Evolutionary conservation across 2,113 vertebrate genomes (phyloP).

Genomic region (Merops nubicus): DNA sequence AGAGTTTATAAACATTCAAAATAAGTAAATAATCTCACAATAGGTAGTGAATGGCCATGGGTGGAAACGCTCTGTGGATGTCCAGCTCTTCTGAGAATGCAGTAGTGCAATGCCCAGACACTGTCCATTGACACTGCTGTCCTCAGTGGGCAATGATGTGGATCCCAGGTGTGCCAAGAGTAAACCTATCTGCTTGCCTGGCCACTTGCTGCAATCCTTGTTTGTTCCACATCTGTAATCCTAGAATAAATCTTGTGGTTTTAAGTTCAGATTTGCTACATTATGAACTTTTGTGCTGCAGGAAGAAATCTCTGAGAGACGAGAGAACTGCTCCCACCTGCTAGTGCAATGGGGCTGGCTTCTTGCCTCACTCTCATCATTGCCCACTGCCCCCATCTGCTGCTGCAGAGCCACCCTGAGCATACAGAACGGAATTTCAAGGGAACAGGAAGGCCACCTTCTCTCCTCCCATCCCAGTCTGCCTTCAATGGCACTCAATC

Average conservation of each 20-base stretch:
- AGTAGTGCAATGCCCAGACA: neutral
- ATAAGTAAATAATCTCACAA: constrained; percentile 61
- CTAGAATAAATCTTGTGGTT: neutral
- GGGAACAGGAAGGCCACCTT: neutral
- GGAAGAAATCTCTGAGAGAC: neutral
- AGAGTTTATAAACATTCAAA: constrained; percentile 55
- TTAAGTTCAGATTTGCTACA: neutral
- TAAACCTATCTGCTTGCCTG: neutral
- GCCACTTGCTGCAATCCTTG: neutral
- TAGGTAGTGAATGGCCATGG: neutral
- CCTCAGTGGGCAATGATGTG: neutral
- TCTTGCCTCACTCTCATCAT: fast-evolving
- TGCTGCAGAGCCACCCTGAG: neutral
- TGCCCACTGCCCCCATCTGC: fast-evolving
- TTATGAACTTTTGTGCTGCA: neutral
- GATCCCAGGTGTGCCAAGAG: neutral
- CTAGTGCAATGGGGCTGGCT: neutral
- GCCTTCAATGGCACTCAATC: fast-evolving
- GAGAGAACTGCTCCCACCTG: neutral
- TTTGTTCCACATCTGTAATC: neutral
- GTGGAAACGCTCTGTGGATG: neutral
- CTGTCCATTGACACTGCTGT: neutral
- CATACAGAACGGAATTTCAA: fast-evolving
- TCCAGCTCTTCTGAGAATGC: neutral
- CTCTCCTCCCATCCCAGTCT: neutral